Conservation (phyloP, 2,888 invertebrate species). For the Andrena camellia region DNA sequence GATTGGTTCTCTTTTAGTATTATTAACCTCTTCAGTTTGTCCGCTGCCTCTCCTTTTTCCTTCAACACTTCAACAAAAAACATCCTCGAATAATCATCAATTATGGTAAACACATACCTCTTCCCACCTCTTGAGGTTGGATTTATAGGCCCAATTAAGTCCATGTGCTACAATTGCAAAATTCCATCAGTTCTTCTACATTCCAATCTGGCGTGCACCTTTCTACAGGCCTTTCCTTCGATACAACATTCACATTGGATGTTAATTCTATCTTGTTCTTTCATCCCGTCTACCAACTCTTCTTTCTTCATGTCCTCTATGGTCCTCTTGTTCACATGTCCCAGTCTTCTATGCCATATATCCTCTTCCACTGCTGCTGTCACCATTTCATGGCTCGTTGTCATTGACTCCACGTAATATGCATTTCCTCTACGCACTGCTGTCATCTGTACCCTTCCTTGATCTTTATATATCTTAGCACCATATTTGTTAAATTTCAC, state of each 20-base stretch:
- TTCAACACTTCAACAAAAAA: constrained; percentile 15
- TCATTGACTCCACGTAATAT: constrained; percentile 1
- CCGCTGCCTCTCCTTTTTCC: constrained; percentile 9
- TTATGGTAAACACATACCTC: constrained; percentile 28
- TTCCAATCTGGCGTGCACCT: not conserved
- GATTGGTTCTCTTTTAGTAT: constrained; percentile 19
- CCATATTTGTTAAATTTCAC: not conserved
- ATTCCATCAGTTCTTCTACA: not conserved
- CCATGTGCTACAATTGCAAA: not conserved
- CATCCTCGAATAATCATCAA: constrained; percentile 27
- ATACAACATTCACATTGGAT: constrained; percentile 7
- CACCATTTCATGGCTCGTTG: not conserved
- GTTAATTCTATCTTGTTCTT: not conserved
- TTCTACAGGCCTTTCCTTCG: not conserved
- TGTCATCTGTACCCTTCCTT: not conserved
- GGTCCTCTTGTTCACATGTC: constrained; percentile 5
- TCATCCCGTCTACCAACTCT: constrained; percentile 1
- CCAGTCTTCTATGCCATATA: constrained; percentile 7
- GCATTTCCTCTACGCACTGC: not conserved
- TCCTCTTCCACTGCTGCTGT: not conserved
- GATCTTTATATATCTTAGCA: not conserved
- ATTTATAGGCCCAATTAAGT: not conserved
- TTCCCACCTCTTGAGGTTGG: constrained; percentile 4
- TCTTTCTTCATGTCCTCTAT: not conserved
- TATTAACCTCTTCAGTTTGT: constrained; percentile 13